Conservation (phyloP, 2,113 vertebrate species). For the Colaptes auratus region DNA sequence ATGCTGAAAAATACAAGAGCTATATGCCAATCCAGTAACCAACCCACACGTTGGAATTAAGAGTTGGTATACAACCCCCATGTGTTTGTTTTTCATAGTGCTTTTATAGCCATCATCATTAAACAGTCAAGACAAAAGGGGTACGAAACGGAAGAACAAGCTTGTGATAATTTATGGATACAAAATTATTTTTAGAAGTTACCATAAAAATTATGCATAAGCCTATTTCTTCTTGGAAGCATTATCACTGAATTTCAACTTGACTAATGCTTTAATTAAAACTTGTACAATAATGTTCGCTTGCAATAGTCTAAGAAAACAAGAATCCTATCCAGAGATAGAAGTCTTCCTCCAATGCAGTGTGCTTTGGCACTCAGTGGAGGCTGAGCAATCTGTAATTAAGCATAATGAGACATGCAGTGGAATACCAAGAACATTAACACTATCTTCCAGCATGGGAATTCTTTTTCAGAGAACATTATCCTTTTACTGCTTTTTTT, state of each 20-base stretch:
- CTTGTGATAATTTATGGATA: neutral
- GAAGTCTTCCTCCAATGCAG: neutral
- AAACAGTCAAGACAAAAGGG: neutral
- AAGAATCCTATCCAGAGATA: neutral
- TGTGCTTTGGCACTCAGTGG: neutral
- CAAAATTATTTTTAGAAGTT: conserved; percentile 4
- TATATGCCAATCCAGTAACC: neutral
- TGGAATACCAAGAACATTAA: conserved; percentile 18
- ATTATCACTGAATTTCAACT: neutral
- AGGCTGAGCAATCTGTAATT: conserved; percentile 4
- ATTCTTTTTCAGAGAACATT: conserved; percentile 15
- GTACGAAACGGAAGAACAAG: neutral
- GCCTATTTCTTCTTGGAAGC: neutral
- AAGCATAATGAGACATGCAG: neutral
- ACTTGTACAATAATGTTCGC: neutral
- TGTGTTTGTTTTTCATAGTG: neutral
- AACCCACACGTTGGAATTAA: neutral
- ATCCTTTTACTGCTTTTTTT: neutral
- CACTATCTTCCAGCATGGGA: neutral
- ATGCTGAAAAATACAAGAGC: neutral
- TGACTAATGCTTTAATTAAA: conserved; percentile 31
- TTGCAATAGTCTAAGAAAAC: neutral
- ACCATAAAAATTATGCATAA: neutral
- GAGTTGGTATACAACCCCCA: neutral
- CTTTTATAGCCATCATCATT: neutral